Conservation (phyloP, 2,797 vertebrate species). For the Brachyalestes nurse region DNA sequence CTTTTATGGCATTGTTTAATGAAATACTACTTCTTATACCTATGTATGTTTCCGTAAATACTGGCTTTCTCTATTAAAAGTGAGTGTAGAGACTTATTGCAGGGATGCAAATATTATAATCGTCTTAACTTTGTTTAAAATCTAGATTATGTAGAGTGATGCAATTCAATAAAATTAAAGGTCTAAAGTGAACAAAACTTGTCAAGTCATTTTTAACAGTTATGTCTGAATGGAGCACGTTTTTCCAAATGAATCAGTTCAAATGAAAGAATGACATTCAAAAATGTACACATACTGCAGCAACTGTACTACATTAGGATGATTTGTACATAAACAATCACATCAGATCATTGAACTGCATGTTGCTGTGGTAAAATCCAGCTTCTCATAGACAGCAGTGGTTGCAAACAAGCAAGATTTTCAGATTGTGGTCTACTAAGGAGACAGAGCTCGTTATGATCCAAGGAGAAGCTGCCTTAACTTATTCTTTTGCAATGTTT, state of each 20-base stretch:
- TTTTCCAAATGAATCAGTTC: neutral
- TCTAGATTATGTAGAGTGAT: constrained; percentile 86
- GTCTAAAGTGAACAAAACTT: constrained; percentile 36
- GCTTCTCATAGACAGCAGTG: too few species aligned
- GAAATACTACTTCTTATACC: constrained; percentile 77
- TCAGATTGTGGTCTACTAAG: too few species aligned
- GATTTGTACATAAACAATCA: neutral
- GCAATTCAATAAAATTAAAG: constrained; percentile 81
- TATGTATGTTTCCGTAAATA: constrained; percentile 84
- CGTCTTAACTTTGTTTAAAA: constrained; percentile 85
- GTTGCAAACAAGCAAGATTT: too few species aligned
- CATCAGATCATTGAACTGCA: neutral
- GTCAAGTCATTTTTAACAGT: constrained; percentile 22
- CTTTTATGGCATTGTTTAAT: constrained; percentile 83
- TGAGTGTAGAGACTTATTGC: constrained; percentile 81
- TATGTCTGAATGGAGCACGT: too few species aligned
- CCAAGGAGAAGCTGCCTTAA: too few species aligned
- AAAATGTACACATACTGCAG: too few species aligned
- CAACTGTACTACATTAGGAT: neutral
- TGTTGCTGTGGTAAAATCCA: too few species aligned
- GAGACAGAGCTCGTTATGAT: too few species aligned
- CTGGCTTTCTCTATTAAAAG: constrained; percentile 76
- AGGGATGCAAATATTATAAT: constrained; percentile 85
- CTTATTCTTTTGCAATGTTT: neutral
- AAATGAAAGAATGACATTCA: neutral